A percentile compares a stretch with the other conserved stretches of the same genome.
phyloP scores from a whole-genome alignment of 2,888 invertebrate species.

The Eristalis arbustorum region DNA sequence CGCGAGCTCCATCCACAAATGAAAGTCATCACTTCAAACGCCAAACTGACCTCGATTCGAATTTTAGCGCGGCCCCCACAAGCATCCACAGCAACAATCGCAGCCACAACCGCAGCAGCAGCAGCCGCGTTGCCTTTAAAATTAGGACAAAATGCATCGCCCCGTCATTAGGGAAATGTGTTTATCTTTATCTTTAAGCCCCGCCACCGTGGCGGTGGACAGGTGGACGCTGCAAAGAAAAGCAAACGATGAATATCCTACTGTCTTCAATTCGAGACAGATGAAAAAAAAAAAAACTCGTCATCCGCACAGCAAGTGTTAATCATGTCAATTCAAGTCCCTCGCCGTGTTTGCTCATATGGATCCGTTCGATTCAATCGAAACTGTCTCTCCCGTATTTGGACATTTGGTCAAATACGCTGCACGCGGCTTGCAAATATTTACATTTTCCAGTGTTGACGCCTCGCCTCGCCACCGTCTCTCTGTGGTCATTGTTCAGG shows the following conservation, averaged over 20 bases:
- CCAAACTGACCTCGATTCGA: constrained; percentile 61
- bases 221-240: background rate
- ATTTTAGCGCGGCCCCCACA: constrained; percentile 44
- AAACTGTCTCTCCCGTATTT: constrained; percentile 51
- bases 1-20: constrained; percentile 32
- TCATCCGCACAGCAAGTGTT: constrained; percentile 47
- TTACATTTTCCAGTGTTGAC: constrained; percentile 44
- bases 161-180: constrained; percentile 51
- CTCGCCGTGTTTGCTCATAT: background rate
- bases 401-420: constrained; percentile 55
- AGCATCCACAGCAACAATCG: constrained; percentile 25
- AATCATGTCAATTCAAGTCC: constrained; percentile 56
- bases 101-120: background rate
- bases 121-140: background rate
- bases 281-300: background rate
- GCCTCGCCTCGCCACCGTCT: background rate
- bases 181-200: constrained; percentile 37
- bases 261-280: background rate
- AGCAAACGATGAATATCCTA: background rate
- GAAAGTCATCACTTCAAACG: constrained; percentile 62
- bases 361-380: constrained; percentile 48
- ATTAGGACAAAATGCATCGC: constrained; percentile 62
- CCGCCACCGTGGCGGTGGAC: background rate
- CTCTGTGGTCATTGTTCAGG: background rate
- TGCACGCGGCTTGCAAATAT: constrained; percentile 54